Evolutionary conservation across 35 echinoderm and acorn worm species (phyloP).

Genomic region (Holothuria glaberrima): DNA sequence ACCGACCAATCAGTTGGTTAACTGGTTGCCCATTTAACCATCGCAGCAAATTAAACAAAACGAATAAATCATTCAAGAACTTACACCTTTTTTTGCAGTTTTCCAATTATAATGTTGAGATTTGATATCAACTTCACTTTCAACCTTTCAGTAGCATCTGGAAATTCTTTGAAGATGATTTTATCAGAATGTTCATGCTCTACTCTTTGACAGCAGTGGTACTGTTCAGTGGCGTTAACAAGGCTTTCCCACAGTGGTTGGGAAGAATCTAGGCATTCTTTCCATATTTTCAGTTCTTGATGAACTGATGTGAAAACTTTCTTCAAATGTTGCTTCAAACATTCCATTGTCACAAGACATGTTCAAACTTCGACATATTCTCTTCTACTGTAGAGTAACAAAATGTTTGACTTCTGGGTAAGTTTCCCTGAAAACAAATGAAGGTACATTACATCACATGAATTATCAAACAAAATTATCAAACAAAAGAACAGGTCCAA

Average conservation of each 20-base stretch:
- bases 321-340: constrained; percentile 13
- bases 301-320: not conserved
- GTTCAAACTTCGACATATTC: too few relatives aligned
- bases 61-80: not conserved
- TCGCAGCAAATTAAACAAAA: too few relatives aligned
- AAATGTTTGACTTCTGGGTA: too few relatives aligned
- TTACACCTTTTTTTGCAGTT: constrained; percentile 15
- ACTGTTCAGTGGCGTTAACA: constrained; percentile 17
- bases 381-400: too few relatives aligned
- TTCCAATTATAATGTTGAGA: not conserved
- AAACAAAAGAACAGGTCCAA: too few relatives aligned
- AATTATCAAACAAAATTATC: too few relatives aligned
- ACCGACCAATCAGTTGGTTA: too few relatives aligned
- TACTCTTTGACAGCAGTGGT: constrained; percentile 7
- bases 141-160: not conserved
- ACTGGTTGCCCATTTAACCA: too few relatives aligned
- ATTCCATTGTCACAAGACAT: constrained; percentile 9
- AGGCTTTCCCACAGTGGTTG: constrained; percentile 15
- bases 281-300: not conserved
- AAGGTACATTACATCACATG: too few relatives aligned
- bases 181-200: not conserved
- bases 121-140: constrained; percentile 5
- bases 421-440: too few relatives aligned
- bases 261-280: not conserved
- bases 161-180: constrained; percentile 8